Conservation (phyloP, 2,113 vertebrate species). For the Mormyrus lacerda region DNA sequence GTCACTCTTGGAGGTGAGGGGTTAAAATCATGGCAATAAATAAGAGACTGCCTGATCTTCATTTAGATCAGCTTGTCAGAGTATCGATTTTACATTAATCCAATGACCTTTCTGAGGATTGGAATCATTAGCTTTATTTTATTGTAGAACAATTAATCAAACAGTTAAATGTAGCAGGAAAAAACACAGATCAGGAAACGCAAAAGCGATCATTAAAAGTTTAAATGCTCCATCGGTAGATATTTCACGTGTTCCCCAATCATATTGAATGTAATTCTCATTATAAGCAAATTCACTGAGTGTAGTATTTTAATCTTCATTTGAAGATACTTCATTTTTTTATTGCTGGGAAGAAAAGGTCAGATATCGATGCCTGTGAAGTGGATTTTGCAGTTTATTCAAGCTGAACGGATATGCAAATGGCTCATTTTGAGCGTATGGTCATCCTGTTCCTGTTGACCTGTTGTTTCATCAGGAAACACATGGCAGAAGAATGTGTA, state of each 20-base stretch:
- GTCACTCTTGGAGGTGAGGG: constrained; percentile 10
- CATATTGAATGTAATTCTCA: background rate
- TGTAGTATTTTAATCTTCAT: background rate
- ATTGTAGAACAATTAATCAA: constrained; percentile 9
- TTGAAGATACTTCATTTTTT: background rate
- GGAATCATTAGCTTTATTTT: constrained; percentile 12
- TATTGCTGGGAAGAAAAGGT: background rate
- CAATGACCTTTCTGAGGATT: constrained; percentile 12
- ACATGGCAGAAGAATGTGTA: background rate
- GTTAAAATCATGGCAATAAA: constrained; percentile 6
- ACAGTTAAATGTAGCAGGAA: background rate
- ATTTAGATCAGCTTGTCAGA: background rate
- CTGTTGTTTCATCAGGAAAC: background rate
- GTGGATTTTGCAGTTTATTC: background rate
- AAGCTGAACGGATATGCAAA: background rate
- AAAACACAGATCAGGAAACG: background rate
- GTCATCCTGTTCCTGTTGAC: background rate
- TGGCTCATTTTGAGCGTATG: background rate
- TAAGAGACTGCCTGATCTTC: constrained; percentile 7
- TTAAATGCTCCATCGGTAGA: background rate
- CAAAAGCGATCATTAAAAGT: background rate
- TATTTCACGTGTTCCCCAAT: background rate
- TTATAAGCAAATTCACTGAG: constrained; percentile 6
- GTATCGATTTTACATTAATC: constrained; percentile 22
- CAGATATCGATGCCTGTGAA: background rate